Evolutionary conservation across 1,140 invertebrate species (phyloP), one percentile per base, ranked within the genome.

Genomic region (Daktulosphaira vitifoliae): DNA sequence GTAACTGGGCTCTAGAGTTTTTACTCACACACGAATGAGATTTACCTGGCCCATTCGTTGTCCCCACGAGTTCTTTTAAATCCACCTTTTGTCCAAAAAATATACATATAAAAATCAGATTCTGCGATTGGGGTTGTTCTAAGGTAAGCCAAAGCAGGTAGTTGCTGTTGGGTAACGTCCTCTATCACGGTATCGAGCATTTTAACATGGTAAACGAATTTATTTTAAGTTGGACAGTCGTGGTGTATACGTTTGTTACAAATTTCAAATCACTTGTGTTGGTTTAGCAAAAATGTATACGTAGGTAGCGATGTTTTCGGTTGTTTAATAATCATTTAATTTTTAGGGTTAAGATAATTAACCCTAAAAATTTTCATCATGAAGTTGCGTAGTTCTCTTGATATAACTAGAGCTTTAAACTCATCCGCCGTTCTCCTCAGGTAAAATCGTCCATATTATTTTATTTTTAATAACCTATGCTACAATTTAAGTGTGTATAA

Each of bases 41-140:
- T 39, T n/a, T 16, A 39, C 52, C 25, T 51, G 46, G 37, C 6
- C 20, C n/a, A n/a, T n/a, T n/a, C n/a, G 39, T 4, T 2, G 38
- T 25, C 7, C 18, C 3, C 7, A 39, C 37, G 11, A 16, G 7
- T 18, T 29, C 16, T 18, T 37, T 46, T 48, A 62, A 62, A 62
- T 59, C 23, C 39, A 48, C 25, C 56, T 48, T 46, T 62, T 48
- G 42, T 62, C 42, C 56, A 33, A 48, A 48, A 46, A 59, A 29
- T 22, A 48, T 62, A 48, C 39, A 29, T 22, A 33, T 33, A 33
- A 46, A 48, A 62, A 46, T 48, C 16, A n/a, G 7, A 29, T 15
- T 48, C 18, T 6, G 11, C 2, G 11, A 50, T 50, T 25, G 48
- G 48, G 9, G 13, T 23, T 54, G 15, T 33, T 11, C 29, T 11